Percentiles rank a stretch among this genome's conserved stretches.
These are phyloP conservation scores for Eurytoma californica DNA, from an alignment of 2,888 invertebrate species.

Conservation along the genomic window DNA sequence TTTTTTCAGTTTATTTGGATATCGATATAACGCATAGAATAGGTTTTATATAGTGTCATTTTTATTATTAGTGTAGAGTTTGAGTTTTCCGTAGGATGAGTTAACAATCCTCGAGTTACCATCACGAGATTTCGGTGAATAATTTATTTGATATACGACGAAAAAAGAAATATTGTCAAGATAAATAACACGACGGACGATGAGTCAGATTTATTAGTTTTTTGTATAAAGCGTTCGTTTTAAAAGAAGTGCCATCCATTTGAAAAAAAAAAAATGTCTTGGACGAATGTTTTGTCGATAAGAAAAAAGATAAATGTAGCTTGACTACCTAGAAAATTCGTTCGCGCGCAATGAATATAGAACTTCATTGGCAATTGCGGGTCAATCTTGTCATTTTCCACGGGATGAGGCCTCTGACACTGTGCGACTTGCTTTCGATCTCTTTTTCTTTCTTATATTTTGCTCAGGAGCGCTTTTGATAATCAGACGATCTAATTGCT, in stretches of 20 bases:
- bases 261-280: constrained; percentile 40
- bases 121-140: neutral
- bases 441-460: constrained; percentile 9
- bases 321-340: constrained; percentile 47
- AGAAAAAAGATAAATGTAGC: constrained; percentile 6
- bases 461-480: constrained; percentile 6
- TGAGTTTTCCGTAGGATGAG: neutral
- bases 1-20: constrained; percentile 26
- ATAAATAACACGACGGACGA: neutral
- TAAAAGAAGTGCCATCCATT: constrained; percentile 61
- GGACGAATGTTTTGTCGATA: too few species aligned
- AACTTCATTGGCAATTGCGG: constrained; percentile 69
- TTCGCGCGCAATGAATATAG: constrained; percentile 56
- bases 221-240: constrained; percentile 38
- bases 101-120: neutral
- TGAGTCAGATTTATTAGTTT: constrained; percentile 25
- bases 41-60: constrained; percentile 23
- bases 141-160: neutral
- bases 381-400: constrained; percentile 74
- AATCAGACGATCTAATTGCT: neutral
- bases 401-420: constrained; percentile 46
- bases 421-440: constrained; percentile 4
- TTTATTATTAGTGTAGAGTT: constrained; percentile 2
- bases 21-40: constrained; percentile 9
- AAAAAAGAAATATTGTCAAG: neutral